Base-by-base conservation (phyloP, 2,888 invertebrate genomes). In the Himalopsyche anomala region DNA sequence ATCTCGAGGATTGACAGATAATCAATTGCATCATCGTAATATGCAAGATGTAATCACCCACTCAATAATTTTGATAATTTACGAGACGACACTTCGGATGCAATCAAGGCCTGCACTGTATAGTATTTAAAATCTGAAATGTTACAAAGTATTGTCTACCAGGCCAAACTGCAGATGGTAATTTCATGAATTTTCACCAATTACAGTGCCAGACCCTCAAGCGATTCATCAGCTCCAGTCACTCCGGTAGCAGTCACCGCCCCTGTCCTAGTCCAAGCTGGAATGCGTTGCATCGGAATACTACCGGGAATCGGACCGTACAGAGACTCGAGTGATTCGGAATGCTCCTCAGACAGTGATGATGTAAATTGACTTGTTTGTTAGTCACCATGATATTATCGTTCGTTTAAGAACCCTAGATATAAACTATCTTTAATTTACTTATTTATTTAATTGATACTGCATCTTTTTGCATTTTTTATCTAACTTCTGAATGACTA, bases 281-380 rank as follows among this genome's bases (percentile, higher is more conserved):
- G 92, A 5, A 90, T 96, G 88, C 94, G 93, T 55, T 96, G 96
- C 90, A 94, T 97, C 86, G 98, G 96, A 0, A 95, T 97, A 83
- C 92, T 98, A 85, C 98, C 98, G 0, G 98, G 98, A 0, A 94
- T 98, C 84, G 97, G 97, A 0, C 94, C 95, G 88, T 98, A 97
- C 89, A 92, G 92, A 89, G 95, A 96, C 87, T 96, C 96, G 0
- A 96, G 94, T 83, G 96, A 96, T 90, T 95, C 96, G 0, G 96
- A 95, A 87, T 94, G 95, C 42, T 96, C 96, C 87, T 94, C 94
- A 86, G 95, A 95, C 86, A 92, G 92, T 81, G 95, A 94, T 51
- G 91, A 92, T 88, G 91, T 89, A 89, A 86, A 86, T 84, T 86
- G 86, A 86, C 54, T 80, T 80, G 45, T 85, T 85, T 85, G 85